These are phyloP conservation scores for Dryocosmus kuriphilus DNA, from an alignment of 2,888 invertebrate genomes.

Conservation along the genomic window DNA sequence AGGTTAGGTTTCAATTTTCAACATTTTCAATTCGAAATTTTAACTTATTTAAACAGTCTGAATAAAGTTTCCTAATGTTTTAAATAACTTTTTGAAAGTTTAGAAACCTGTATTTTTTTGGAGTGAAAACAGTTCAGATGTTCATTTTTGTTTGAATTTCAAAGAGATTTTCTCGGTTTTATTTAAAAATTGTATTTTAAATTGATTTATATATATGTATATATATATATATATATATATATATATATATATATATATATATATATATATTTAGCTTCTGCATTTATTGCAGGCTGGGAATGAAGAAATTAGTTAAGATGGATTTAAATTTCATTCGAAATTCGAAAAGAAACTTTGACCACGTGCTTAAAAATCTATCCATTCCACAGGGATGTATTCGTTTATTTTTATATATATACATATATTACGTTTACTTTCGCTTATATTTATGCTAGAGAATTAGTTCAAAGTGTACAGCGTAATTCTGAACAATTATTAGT, in stretches of 20 bases:
- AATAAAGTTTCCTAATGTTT: not conserved
- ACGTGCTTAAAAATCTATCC: not conserved
- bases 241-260: no score
- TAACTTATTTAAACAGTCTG: not conserved
- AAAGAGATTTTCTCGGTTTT: not conserved
- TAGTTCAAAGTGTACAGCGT: not conserved
- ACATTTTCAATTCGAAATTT: not conserved
- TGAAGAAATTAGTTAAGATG: not conserved
- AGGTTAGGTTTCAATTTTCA: not conserved
- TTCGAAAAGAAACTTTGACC: not conserved
- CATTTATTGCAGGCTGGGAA: not conserved
- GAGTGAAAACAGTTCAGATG: not conserved
- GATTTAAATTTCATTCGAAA: not conserved
- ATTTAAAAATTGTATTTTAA: not conserved
- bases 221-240: no score
- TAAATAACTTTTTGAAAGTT: not conserved
- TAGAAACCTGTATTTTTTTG: not conserved
- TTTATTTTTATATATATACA: no score
- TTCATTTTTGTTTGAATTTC: not conserved
- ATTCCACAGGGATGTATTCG: fast-evolving
- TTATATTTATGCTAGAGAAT: not conserved
- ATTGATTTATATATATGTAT: no score
- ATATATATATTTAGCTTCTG: not conserved
- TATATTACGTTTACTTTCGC: not conserved
- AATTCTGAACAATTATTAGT: no score